Percentiles rank a stretch among this genome's conserved stretches.
Evolutionary conservation across 2,113 vertebrate species (phyloP).

Genomic region (Hyaena hyaena): DNA sequence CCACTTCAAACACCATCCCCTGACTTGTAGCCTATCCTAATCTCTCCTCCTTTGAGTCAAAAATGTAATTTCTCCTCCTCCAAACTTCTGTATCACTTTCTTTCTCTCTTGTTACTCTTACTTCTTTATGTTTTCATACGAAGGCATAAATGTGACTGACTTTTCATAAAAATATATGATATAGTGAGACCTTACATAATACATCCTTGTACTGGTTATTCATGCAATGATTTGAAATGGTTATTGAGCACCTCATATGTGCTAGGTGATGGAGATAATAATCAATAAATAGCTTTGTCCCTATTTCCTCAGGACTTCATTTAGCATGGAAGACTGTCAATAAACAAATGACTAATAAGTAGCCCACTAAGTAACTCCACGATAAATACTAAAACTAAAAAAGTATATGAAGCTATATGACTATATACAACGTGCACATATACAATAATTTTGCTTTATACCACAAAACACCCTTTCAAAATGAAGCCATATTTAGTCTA

Average conservation of each 20-base stretch:
- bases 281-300: not conserved
- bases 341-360: not conserved
- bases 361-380: not conserved
- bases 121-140: not conserved
- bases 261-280: not conserved
- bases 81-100: not conserved
- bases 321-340: not conserved
- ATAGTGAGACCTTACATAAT: not conserved
- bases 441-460: not conserved
- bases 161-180: not conserved
- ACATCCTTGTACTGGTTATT: not conserved
- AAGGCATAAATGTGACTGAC: not conserved
- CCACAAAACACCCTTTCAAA: not conserved
- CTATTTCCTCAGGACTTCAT: not conserved
- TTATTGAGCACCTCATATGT: not conserved
- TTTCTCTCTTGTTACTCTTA: not conserved
- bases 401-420: not conserved
- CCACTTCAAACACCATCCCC: not conserved
- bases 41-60: not conserved
- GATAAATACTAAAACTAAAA: slow-evolving; percentile 25
- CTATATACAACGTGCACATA: not conserved
- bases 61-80: not conserved
- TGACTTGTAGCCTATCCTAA: not conserved
- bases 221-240: not conserved
- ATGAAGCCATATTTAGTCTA: not conserved